Evolutionary conservation across 1,140 invertebrate genomes (phyloP), one percentile per base, ranked within the genome.

Genomic region (Druon quercuslanigerum): DNA sequence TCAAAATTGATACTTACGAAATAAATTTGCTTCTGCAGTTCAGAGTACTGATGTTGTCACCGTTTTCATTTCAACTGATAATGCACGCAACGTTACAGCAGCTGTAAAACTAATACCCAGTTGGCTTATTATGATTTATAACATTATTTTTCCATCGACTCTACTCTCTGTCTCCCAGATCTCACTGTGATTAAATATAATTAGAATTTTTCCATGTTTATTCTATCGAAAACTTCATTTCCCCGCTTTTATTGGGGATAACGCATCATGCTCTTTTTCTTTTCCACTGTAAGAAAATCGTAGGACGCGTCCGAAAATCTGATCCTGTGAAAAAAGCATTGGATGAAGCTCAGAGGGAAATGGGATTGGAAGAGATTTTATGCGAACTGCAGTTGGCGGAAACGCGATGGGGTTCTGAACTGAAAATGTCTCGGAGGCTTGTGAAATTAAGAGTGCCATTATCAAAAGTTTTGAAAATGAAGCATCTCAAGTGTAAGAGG

Each of bases 11-110:
- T 54, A n/a, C 52, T 54, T 1, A 54, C 5, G 7, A 14, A 54
- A 54, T n/a, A 17, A 14, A 54, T 54, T 54, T 54, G 7, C 19
- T 54, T 54, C 16, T 54, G 6, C 13, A 56, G 54, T 56, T 19
- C 3, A 56, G 12, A 56, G 54, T 56, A 56, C 7, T 56, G 12
- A 56, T 56, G 17, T 56, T 12, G 20, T 19, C 7, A 19, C 54
- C 11, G 50, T 57, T n/a, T 74, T 74, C 50, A 60, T 74, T 6
- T 60, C 54, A 60, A 73, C 72, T 16, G 72, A 73, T 46, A 73
- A 73, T 17, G 72, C 72, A n/a, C 13, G 11, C 5, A 73, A 73
- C 7, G 40, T 73, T 25, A 51, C 54, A 16, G 19, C 25, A 40
- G 33, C 73, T 33, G 5, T 5, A 57, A n/a, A n/a, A n/a, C n/a